Evolutionary conservation across 2,888 invertebrate species (phyloP), one percentile per base, ranked within the genome.

Genomic region (Netelia virgata): DNA sequence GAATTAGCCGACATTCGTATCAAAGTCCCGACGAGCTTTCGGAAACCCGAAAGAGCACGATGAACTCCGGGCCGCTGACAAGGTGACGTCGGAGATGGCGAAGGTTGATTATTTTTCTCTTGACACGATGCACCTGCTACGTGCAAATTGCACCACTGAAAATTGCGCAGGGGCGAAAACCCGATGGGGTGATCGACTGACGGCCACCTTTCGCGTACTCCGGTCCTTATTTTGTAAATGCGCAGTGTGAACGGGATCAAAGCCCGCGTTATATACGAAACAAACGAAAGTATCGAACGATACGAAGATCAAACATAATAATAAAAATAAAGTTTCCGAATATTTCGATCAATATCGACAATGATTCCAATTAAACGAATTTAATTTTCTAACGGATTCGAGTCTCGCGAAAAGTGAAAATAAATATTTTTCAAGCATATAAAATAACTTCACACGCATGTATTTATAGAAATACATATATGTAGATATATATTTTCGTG

Each of bases 51-150:
- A 70, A 10, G 47, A 47, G 57, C 43, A 47, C 68, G 55, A 20
- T 70, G 50, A 64, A 53, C 53, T 72, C 20, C 55, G 43, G 16
- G 20, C 63, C 20, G 14, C 55, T 55, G 55, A 74, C 69, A 74
- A 70, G 70, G 59, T 72, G 70, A 9, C 53, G 47, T n/a, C 23
- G 41, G 55, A 57, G n/a, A 16, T 43, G 41, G 59, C 43, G 66
- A 80, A 76, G 61, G 76, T 77, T 76, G 80, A 53, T 72, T 68
- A 59, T 76, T 66, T 68, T 20, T 68, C 47, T 72, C 18, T n/a
- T 41, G 72, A n/a, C n/a, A 57, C 68, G 75, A 23, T 72, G 72
- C 83, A 83, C 75, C 83, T 79, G 83, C 77, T 72, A n/a, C 53
- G 69, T 28, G 28, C 20, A 50, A 75, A 41, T 80, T 61, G 82